Percentiles rank a stretch among this genome's conserved stretches.
Evolutionary conservation across 2,797 vertebrate genomes (phyloP).

Genomic region (Characodon lateralis): DNA sequence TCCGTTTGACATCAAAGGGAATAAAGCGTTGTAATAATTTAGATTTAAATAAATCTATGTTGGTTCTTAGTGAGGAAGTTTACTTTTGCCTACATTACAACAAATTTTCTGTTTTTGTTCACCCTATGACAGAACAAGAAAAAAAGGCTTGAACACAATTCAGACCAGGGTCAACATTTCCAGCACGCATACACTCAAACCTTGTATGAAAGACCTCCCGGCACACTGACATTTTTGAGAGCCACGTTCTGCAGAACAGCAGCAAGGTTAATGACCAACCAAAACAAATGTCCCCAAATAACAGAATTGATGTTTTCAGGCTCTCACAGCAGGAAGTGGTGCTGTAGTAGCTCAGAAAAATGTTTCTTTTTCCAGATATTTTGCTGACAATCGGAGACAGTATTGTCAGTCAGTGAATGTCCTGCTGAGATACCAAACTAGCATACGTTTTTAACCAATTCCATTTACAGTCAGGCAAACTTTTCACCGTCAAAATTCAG

Average conservation of each 20-base stretch:
- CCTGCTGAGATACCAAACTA: neutral
- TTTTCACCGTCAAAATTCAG: neutral
- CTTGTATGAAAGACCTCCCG: slow-evolving; percentile 17
- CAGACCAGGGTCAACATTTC: neutral
- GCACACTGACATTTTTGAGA: neutral
- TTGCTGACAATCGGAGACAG: neutral
- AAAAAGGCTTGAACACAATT: slow-evolving; percentile 1
- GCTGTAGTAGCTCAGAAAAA: neutral
- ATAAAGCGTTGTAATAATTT: neutral
- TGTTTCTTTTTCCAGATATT: neutral
- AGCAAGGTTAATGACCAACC: slow-evolving; percentile 40
- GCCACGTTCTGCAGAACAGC: neutral
- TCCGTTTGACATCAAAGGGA: too few relatives aligned
- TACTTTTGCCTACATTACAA: neutral
- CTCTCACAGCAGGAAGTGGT: slow-evolving; percentile 28
- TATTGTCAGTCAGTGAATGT: neutral
- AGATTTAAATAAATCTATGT: neutral
- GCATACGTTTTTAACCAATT: neutral
- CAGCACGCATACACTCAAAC: slow-evolving; percentile 23
- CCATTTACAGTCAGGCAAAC: neutral
- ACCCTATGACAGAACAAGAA: neutral
- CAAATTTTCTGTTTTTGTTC: neutral
- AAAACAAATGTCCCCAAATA: slow-evolving; percentile 19
- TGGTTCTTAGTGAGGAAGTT: neutral
- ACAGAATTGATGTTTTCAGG: slow-evolving; percentile 2